These are phyloP conservation scores for Nerophis lumbriciformis DNA, from an alignment of 2,113 vertebrate genomes.

Conservation along the genomic window DNA sequence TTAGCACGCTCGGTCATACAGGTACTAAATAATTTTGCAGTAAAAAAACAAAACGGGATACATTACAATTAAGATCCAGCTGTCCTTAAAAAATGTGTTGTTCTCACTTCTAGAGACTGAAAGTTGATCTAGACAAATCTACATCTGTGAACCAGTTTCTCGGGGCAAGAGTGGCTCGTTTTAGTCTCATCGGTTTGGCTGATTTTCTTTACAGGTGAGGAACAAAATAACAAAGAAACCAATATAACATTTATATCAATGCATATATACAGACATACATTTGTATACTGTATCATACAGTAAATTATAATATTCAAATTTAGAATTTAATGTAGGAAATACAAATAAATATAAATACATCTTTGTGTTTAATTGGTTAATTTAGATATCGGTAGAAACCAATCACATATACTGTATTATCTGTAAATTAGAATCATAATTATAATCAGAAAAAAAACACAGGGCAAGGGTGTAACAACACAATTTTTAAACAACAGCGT, in stretches of 20 bases:
- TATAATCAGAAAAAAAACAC: too few species aligned
- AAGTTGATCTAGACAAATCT: constrained; percentile 81
- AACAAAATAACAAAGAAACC: neutral
- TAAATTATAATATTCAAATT: too few species aligned
- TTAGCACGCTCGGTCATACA: constrained; percentile 73
- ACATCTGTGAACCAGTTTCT: constrained; percentile 82
- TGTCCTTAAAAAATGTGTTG: neutral
- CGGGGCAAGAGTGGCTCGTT: constrained; percentile 79
- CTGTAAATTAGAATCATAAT: too few species aligned
- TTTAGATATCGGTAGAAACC: too few species aligned
- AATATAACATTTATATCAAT: neutral
- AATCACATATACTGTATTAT: too few species aligned
- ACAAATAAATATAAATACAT: too few species aligned
- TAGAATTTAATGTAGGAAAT: too few species aligned
- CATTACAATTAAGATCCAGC: neutral
- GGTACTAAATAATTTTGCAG: constrained; percentile 44
- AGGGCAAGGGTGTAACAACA: too few species aligned
- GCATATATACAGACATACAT: too few species aligned
- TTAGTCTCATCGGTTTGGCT: constrained; percentile 79
- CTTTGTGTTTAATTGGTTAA: too few species aligned
- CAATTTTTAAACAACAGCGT: too few species aligned
- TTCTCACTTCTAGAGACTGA: constrained; percentile 73
- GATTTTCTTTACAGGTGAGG: constrained; percentile 84
- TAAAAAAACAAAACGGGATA: neutral
- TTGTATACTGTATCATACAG: too few species aligned